Conservation (phyloP, 2,113 vertebrate species). For the Columba janthina region DNA sequence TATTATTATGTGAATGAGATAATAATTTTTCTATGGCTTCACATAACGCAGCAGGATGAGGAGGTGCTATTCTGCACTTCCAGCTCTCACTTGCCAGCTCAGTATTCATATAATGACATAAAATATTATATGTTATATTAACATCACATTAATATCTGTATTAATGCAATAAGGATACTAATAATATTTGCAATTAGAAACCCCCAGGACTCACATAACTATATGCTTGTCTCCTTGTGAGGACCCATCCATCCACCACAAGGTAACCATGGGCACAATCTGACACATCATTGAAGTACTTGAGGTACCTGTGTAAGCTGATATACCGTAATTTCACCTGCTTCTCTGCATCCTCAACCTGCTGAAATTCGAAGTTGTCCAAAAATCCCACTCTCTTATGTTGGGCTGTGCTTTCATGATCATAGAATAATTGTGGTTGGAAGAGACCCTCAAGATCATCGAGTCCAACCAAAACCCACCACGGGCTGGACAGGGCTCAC, state of each 20-base stretch:
- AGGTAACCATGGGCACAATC: not conserved
- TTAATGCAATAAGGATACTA: not conserved
- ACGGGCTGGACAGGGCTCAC: not conserved
- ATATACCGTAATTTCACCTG: rapidly evolving
- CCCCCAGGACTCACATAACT: not conserved
- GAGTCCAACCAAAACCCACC: too few relatives aligned
- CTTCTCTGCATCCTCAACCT: not conserved
- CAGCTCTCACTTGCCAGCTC: not conserved
- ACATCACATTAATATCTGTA: not conserved
- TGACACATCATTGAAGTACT: not conserved
- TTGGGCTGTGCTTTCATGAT: not conserved
- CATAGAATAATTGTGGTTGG: too few relatives aligned
- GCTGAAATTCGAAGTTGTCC: not conserved
- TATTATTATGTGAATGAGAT: slow-evolving; percentile 14
- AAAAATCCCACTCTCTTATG: not conserved
- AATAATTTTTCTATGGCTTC: slow-evolving; percentile 4
- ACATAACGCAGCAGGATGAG: not conserved
- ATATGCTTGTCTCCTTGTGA: not conserved
- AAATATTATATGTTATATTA: not conserved
- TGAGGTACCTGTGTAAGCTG: not conserved
- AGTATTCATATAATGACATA: not conserved
- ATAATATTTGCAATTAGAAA: not conserved
- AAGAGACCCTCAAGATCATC: too few relatives aligned
- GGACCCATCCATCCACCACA: not conserved
- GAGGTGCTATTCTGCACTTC: not conserved